These are phyloP conservation scores for Babyrousa celebensis DNA, from an alignment of 2,797 vertebrate genomes.

Conservation along the genomic window DNA sequence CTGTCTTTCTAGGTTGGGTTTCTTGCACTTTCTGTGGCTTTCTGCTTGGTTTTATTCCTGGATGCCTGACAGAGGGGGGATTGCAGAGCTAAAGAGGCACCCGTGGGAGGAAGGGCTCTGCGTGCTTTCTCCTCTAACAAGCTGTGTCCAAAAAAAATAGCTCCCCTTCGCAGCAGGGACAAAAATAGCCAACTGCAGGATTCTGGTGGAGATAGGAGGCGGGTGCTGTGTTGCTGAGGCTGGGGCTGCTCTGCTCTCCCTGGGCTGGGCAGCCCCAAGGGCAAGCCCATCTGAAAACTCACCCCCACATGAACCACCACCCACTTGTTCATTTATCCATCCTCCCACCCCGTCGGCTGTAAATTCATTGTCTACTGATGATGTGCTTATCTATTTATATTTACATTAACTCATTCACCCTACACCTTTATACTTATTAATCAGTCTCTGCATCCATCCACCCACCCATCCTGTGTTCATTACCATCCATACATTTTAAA, in stretches of 20 bases:
- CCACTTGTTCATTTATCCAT: not conserved
- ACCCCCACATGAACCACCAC: fast-evolving
- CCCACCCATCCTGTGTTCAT: not conserved
- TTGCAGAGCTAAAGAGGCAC: not conserved
- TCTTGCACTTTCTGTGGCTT: not conserved
- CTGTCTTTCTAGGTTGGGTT: not conserved
- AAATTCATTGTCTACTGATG: not conserved
- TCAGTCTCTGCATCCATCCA: too few relatives aligned
- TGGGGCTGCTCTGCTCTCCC: fast-evolving
- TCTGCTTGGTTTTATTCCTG: constrained; percentile 57
- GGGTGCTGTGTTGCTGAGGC: not conserved
- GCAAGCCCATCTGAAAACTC: not conserved
- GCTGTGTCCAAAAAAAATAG: not conserved
- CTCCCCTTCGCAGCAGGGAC: fast-evolving
- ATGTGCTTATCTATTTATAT: not conserved
- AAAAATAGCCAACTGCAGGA: not conserved
- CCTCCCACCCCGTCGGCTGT: not conserved
- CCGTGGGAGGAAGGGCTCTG: not conserved
- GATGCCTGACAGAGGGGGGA: not conserved
- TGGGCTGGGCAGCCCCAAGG: fast-evolving
- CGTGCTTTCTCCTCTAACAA: not conserved
- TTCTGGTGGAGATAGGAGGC: not conserved
- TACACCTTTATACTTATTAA: not conserved
- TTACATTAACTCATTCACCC: not conserved
- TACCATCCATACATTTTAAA: not conserved